phyloP scores from a whole-genome alignment of 2,113 vertebrate genomes.

The Columba livia region DNA sequence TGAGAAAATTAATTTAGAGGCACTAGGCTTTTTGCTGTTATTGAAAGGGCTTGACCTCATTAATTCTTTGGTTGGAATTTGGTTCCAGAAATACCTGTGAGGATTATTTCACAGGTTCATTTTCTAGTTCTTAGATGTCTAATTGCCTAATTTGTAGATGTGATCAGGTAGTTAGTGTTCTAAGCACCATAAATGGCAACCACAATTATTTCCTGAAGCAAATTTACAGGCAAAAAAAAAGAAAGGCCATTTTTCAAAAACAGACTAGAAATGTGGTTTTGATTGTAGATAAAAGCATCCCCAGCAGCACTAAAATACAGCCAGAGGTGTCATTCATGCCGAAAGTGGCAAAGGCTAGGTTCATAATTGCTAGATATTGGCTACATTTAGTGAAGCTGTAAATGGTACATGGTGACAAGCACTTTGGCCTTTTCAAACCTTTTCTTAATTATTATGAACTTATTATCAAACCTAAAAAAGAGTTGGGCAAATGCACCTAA shows the following conservation, averaged over 20 bases:
- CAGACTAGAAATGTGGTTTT: neutral
- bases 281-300: conserved; percentile 37
- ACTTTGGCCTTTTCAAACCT: neutral
- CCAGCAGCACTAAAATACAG: neutral
- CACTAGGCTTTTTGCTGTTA: neutral
- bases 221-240: neutral
- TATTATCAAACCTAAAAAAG: neutral
- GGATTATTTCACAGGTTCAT: conserved; percentile 10
- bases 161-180: neutral
- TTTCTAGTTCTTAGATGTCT: conserved; percentile 18
- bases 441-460: neutral
- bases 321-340: neutral
- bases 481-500: neutral
- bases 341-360: neutral
- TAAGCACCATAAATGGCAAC: conserved; percentile 2
- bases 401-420: neutral
- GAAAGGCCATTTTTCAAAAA: neutral
- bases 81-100: conserved; percentile 32
- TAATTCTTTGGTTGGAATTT: conserved; percentile 3
- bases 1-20: neutral
- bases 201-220: conserved; percentile 23
- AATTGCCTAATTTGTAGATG: conserved; percentile 38
- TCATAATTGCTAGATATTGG: neutral
- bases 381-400: neutral
- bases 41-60: neutral